Evolutionary conservation across 2,888 invertebrate species (phyloP).

Genomic region (Mesopsocus fuscifrons): DNA sequence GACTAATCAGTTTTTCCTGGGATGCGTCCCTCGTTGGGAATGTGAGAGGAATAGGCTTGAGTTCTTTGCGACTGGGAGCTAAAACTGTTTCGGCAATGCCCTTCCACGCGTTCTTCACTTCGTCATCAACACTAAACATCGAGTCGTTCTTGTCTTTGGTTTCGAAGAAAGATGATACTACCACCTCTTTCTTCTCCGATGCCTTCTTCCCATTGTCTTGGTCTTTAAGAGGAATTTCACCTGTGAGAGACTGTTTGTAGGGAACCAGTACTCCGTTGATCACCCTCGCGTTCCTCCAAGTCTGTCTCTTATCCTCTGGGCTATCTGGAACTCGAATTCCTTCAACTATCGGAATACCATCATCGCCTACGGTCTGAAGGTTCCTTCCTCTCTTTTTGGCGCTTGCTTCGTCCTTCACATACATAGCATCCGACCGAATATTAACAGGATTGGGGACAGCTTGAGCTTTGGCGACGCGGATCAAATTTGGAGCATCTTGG

Average conservation of each 20-base stretch:
- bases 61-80: not conserved
- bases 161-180: conserved; percentile 15
- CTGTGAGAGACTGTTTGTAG: conserved; percentile 40
- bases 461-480: conserved; percentile 27
- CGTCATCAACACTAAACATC: conserved; percentile 7
- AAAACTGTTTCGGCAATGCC: conserved; percentile 12
- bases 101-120: conserved; percentile 2
- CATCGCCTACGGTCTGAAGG: conserved; percentile 33
- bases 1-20: conserved; percentile 1
- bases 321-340: conserved; percentile 71
- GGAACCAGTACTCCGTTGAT: conserved; percentile 66
- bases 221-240: conserved; percentile 6
- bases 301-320: conserved; percentile 53
- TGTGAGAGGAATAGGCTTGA: not conserved
- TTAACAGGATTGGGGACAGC: conserved; percentile 46
- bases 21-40: not conserved
- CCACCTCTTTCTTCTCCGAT: conserved; percentile 3
- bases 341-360: conserved; percentile 62
- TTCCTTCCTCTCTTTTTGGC: conserved; percentile 42
- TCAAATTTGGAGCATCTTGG: not conserved
- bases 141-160: conserved; percentile 19
- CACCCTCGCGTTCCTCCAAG: conserved; percentile 75
- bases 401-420: conserved; percentile 27
- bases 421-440: conserved; percentile 43
- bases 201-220: not conserved